Percentiles rank a stretch among this genome's conserved stretches.
These are phyloP conservation scores for Phasianus colchicus DNA, from an alignment of 2,113 vertebrate species.

Conservation along the genomic window DNA sequence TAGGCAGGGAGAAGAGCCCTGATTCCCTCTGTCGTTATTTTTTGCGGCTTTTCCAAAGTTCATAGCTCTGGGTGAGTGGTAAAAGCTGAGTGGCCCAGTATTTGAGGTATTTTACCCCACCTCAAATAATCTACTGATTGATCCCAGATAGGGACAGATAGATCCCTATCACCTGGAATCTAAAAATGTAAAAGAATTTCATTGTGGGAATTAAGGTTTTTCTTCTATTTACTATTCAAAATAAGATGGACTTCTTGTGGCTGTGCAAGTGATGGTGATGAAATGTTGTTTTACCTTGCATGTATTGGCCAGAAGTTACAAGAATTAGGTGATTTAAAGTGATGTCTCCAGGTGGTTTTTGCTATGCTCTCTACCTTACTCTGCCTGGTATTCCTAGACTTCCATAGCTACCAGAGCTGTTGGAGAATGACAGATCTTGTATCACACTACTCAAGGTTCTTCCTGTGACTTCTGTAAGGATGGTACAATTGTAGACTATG, in stretches of 20 bases:
- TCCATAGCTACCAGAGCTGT: not conserved
- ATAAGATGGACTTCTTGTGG: not conserved
- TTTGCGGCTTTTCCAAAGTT: not conserved
- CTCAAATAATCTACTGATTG: not conserved
- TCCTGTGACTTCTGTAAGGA: not conserved
- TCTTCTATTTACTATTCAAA: not conserved
- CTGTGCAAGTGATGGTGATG: not conserved
- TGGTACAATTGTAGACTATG: slow-evolving; percentile 1
- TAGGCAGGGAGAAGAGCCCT: not conserved
- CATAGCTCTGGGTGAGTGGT: not conserved
- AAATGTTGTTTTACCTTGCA: not conserved
- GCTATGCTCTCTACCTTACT: not conserved
- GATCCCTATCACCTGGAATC: not conserved
- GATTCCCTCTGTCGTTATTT: not conserved
- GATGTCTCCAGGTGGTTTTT: not conserved
- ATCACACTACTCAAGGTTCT: not conserved
- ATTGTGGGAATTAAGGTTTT: not conserved
- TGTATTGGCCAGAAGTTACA: not conserved
- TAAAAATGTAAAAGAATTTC: not conserved
- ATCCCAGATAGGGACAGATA: not conserved
- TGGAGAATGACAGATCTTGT: not conserved
- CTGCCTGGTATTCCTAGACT: not conserved
- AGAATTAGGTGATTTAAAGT: not conserved
- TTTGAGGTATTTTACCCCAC: not conserved
- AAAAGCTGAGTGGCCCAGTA: not conserved